Conservation (phyloP, 2,888 invertebrate genomes). For the Pinctada fucata region DNA sequence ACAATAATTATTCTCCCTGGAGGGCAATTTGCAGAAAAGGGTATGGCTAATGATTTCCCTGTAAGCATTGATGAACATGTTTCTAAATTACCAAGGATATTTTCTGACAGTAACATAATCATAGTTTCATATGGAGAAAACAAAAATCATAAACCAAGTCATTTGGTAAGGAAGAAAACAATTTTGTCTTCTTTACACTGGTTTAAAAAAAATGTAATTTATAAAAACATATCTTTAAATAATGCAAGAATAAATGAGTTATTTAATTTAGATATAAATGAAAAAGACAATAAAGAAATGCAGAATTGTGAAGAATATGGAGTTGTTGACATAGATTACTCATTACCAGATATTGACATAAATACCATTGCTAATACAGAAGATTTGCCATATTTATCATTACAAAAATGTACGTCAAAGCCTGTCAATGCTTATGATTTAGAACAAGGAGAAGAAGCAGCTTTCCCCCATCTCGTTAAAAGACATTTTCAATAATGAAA, state of each 20-base stretch:
- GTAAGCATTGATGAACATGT: slow-evolving; percentile 1
- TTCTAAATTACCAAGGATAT: slow-evolving; percentile 4
- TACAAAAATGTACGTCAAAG: background rate
- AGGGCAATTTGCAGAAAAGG: slow-evolving; percentile 45
- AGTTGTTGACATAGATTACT: slow-evolving; percentile 30
- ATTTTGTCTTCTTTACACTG: slow-evolving; percentile 27
- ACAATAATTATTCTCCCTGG: slow-evolving; percentile 37
- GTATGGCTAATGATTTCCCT: slow-evolving; percentile 40
- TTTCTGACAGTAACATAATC: slow-evolving; percentile 13
- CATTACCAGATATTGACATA: slow-evolving; percentile 30
- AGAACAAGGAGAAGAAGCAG: slow-evolving; percentile 20
- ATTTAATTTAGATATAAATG: slow-evolving; percentile 1
- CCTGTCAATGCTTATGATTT: slow-evolving; percentile 25
- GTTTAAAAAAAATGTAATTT: slow-evolving; percentile 38
- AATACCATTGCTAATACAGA: slow-evolving; percentile 12
- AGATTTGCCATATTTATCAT: slow-evolving; percentile 14
- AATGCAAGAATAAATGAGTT: background rate
- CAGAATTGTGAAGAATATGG: slow-evolving; percentile 23
- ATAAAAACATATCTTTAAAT: slow-evolving; percentile 27
- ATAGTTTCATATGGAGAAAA: slow-evolving; percentile 25
- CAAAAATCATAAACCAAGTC: slow-evolving; percentile 18
- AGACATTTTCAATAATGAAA: too few relatives aligned
- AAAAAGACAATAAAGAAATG: too few relatives aligned
- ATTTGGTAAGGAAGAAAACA: slow-evolving; percentile 12
- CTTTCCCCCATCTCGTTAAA: slow-evolving; percentile 31